Evolutionary conservation across 2,797 vertebrate species (phyloP).

Genomic region (Alosa sapidissima): DNA sequence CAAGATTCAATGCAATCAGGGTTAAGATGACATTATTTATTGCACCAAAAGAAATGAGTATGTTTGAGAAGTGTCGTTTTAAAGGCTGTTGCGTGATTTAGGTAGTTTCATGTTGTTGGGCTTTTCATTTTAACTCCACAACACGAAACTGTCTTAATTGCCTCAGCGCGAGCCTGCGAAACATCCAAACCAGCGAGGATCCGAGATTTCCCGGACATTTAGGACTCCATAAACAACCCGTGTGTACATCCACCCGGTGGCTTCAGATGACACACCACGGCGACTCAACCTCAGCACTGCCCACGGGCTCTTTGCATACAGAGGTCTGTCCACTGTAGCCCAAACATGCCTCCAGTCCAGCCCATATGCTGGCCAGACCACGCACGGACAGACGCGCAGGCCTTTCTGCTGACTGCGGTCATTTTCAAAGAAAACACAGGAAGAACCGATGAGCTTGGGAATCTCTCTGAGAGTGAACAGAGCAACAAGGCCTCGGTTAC

Average conservation of each 20-base stretch:
- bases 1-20: too few relatives aligned
- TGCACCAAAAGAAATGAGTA: slow-evolving; percentile 46
- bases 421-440: slow-evolving; percentile 25
- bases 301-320: too few relatives aligned
- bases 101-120: slow-evolving; percentile 99
- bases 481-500: slow-evolving; percentile 96
- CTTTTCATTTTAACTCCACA: slow-evolving; percentile 87
- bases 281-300: too few relatives aligned
- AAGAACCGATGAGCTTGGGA: slow-evolving; percentile 40
- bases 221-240: not conserved
- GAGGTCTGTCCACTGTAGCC: too few relatives aligned
- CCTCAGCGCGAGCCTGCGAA: slow-evolving; percentile 64
- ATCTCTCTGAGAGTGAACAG: slow-evolving; percentile 49
- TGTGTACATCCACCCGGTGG: not conserved
- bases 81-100: slow-evolving; percentile 91
- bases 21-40: not conserved
- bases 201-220: not conserved
- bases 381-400: too few relatives aligned
- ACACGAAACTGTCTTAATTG: slow-evolving; percentile 97
- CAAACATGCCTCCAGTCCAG: too few relatives aligned
- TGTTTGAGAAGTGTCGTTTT: not conserved
- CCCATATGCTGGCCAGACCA: too few relatives aligned
- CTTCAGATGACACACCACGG: not conserved
- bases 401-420: not conserved
- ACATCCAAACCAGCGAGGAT: not conserved